Evolutionary conservation across 2,113 vertebrate species (phyloP).

Genomic region (Aegithalos caudatus): DNA sequence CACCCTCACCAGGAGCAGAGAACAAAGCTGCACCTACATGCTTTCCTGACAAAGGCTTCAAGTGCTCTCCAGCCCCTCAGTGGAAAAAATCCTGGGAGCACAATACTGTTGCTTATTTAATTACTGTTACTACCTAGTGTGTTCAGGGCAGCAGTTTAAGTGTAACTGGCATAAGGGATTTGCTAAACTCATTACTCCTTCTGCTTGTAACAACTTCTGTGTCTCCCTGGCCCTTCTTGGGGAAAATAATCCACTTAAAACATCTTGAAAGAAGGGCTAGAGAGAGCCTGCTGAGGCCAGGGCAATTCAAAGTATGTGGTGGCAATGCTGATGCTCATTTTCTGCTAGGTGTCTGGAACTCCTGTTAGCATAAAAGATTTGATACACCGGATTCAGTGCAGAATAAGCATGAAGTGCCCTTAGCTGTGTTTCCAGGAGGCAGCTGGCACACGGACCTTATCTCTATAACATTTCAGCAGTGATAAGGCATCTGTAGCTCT

Average conservation of each 20-base stretch:
- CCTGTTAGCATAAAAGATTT: neutral
- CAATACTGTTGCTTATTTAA: neutral
- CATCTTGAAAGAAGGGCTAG: neutral
- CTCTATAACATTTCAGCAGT: constrained; percentile 24
- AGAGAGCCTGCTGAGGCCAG: neutral
- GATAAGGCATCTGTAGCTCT: constrained; percentile 44
- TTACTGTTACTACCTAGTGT: neutral
- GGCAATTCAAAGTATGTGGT: neutral
- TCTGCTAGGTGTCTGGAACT: neutral
- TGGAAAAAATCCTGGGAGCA: neutral
- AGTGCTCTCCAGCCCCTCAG: neutral
- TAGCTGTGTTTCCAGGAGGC: constrained; percentile 6
- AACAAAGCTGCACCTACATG: neutral
- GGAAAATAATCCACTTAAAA: neutral
- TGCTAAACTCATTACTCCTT: neutral
- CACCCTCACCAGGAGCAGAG: neutral
- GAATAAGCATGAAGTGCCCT: neutral
- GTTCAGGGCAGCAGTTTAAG: neutral
- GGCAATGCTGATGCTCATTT: neutral
- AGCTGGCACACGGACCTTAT: neutral
- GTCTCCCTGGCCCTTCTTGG: neutral
- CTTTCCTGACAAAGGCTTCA: neutral
- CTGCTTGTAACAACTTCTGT: neutral
- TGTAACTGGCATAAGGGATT: neutral
- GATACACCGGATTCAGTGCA: neutral